Percentiles rank a stretch among this genome's conserved stretches.
Evolutionary conservation across 2,888 invertebrate species (phyloP).

Genomic region (Agrotis clavis): DNA sequence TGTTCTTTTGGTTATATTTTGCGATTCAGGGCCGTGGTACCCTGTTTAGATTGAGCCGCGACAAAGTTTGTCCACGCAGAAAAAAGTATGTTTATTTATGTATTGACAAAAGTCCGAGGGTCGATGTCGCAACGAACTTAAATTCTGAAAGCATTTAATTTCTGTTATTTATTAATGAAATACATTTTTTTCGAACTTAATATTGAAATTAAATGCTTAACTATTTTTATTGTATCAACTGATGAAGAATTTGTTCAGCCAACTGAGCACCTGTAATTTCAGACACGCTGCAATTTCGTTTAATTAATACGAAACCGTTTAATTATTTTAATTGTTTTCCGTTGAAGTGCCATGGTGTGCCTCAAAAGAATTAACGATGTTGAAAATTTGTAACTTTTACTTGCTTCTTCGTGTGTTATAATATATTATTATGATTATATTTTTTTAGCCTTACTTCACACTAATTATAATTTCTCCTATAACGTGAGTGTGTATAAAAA

Average conservation of each 20-base stretch:
- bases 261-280: conserved; percentile 17
- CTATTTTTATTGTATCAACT: not conserved
- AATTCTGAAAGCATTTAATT: not conserved
- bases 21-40: too few relatives aligned
- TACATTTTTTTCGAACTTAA: not conserved
- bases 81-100: too few relatives aligned
- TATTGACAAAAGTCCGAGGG: too few relatives aligned
- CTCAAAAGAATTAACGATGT: not conserved
- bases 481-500: too few relatives aligned
- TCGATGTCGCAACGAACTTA: too few relatives aligned
- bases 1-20: too few relatives aligned
- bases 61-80: too few relatives aligned
- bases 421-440: too few relatives aligned
- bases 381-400: not conserved
- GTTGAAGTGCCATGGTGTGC: not conserved
- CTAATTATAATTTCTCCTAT: too few relatives aligned
- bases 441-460: too few relatives aligned
- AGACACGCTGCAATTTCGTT: conserved; percentile 18
- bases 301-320: conserved; percentile 25
- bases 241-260: not conserved
- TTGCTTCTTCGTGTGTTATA: not conserved
- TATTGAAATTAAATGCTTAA: not conserved
- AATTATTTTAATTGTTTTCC: conserved; percentile 15
- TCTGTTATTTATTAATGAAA: not conserved
- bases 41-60: too few relatives aligned